These are phyloP conservation scores for Drosophila elegans DNA, from an alignment of 1,140 invertebrate genomes.

Conservation along the genomic window DNA sequence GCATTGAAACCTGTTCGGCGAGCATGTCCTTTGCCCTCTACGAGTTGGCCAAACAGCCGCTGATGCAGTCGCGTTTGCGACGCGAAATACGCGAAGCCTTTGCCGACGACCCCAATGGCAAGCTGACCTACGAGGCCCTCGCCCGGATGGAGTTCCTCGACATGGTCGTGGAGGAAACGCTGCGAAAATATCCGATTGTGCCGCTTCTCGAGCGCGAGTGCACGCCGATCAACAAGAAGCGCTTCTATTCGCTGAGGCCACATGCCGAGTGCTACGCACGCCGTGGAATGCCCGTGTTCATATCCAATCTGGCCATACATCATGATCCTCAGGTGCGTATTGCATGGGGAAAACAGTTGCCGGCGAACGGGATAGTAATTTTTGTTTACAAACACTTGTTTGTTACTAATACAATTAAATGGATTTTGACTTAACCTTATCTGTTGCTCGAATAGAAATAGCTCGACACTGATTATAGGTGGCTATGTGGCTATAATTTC, in stretches of 20 bases:
- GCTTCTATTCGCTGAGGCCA: constrained; percentile 76
- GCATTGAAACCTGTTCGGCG: constrained; percentile 91
- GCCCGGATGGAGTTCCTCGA: constrained; percentile 88
- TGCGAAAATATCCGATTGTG: constrained; percentile 79
- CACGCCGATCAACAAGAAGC: constrained; percentile 76
- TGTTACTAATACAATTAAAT: no score
- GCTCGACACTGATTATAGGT: no score
- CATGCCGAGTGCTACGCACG: constrained; percentile 73
- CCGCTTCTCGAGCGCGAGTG: constrained; percentile 80
- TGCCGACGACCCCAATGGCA: constrained; percentile 82
- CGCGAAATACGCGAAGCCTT: constrained; percentile 87
- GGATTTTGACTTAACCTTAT: no score
- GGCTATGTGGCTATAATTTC: no score
- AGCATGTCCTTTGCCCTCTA: constrained; percentile 89
- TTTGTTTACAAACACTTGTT: no score
- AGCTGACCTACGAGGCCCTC: constrained; percentile 87
- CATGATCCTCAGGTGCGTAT: constrained; percentile 71
- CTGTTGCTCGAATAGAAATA: no score
- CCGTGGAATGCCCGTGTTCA: constrained; percentile 77
- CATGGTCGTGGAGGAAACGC: constrained; percentile 86
- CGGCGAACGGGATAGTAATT: no score
- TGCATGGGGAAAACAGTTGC: constrained; percentile 46
- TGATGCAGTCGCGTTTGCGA: constrained; percentile 88
- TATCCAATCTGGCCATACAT: constrained; percentile 78
- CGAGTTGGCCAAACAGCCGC: constrained; percentile 89